Conservation (phyloP, 2,797 vertebrate genomes). For the Threskiornis aethiopicus region DNA sequence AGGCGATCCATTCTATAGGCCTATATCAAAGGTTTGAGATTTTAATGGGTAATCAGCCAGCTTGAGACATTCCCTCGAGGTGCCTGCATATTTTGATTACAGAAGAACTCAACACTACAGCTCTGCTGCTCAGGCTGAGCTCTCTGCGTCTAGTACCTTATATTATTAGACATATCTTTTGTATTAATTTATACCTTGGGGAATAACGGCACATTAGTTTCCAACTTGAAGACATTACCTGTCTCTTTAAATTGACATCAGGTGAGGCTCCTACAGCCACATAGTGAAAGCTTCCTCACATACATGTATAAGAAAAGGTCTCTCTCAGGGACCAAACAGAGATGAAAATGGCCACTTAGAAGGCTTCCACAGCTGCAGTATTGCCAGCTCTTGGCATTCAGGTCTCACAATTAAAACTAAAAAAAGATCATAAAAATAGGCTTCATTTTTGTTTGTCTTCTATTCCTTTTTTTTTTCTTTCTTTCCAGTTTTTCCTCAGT, state of each 20-base stretch:
- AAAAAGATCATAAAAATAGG: neutral
- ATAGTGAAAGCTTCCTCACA: neutral
- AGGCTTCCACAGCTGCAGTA: neutral
- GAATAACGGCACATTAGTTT: constrained; percentile 52
- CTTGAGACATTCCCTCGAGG: constrained; percentile 48
- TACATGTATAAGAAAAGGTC: neutral
- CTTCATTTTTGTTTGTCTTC: neutral
- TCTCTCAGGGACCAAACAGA: neutral
- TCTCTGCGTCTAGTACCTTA: constrained; percentile 16
- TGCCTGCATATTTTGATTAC: constrained; percentile 46
- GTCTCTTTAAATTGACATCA: constrained; percentile 64
- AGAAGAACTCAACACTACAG: constrained; percentile 1
- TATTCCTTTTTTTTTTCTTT: neutral
- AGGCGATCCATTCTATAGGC: neutral
- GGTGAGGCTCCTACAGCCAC: neutral
- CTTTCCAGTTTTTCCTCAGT: neutral
- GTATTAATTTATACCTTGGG: constrained; percentile 70
- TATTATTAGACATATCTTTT: constrained; percentile 61
- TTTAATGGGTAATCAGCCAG: constrained; percentile 53
- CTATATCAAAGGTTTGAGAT: constrained; percentile 20
- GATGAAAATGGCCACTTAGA: neutral
- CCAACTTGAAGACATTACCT: constrained; percentile 48
- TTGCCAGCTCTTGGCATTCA: neutral
- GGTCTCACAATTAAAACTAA: neutral
- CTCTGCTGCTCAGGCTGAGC: constrained; percentile 19